Evolutionary conservation across 2,797 vertebrate genomes (phyloP), one percentile per base, ranked within the genome.

Genomic region (Sebastes nivosus): DNA sequence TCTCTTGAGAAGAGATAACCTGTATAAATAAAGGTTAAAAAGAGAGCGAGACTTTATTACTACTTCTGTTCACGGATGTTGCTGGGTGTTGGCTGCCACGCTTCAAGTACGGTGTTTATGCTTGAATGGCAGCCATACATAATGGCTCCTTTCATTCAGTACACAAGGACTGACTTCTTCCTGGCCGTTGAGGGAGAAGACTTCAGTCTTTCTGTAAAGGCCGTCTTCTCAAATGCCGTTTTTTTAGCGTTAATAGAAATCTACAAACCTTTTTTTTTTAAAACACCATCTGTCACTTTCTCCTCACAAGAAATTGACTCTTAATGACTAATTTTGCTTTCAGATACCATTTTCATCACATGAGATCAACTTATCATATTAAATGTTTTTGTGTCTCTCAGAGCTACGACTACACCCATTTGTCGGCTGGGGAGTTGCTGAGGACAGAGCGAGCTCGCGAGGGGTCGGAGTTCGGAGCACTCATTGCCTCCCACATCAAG

Each of bases 371-470:
- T 32, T 52, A 10, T 63, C 34, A 36, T 65, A 42, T n/a, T 54
- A 34, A 11, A 18, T n/a, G 0, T 50, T 16, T 52, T 8, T 52
- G 18, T 83, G 13, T 77, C 27, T 85, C 2, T 90, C 64, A 99
- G 99, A 97, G 95, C 71, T 99, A 97, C 1, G 96, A 94, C 84
- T 99, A 98, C 83, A 99, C 97, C 1, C 98, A 99, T 90, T 93
- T 99, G 90, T 99, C 98, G 59, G 98, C 98, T 5, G 98, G 99
- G 36, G 99, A 99, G 89, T 94, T 99, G 67, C 96, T 99, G 83
- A 96, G 98, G 77, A 97, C 96, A 16, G 99, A 99, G 90, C 95
- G 97, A 59, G 96, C 95, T 46, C 95, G 98, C 79, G 95, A 96
- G 18, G 97, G 92, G 30, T 99, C 99, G 0, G 94, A 99, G 85